Evolutionary conservation across 2,113 vertebrate genomes (phyloP).

Genomic region (Chascanopsetta lugubris): DNA sequence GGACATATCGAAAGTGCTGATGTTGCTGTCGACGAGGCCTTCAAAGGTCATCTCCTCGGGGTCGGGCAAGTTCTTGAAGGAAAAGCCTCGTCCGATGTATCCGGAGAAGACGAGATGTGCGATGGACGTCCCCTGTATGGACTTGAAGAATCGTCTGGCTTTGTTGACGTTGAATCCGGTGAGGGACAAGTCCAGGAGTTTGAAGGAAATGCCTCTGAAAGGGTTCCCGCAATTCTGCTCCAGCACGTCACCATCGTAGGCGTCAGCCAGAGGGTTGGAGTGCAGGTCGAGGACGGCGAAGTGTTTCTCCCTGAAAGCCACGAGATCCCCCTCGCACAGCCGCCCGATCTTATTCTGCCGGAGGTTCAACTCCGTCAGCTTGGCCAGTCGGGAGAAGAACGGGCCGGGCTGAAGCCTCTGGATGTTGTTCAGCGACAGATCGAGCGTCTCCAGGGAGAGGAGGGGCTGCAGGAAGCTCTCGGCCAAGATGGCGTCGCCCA

Average conservation of each 20-base stretch:
- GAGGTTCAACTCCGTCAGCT: conserved; percentile 78
- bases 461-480: conserved; percentile 83
- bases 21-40: conserved; percentile 77
- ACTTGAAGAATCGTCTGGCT: conserved; percentile 68
- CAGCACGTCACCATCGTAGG: conserved; percentile 37
- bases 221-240: conserved; percentile 86
- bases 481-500: conserved; percentile 80
- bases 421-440: conserved; percentile 81
- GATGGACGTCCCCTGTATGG: conserved; percentile 82
- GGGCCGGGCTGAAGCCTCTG: conserved; percentile 77
- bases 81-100: conserved; percentile 81
- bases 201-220: conserved; percentile 80
- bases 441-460: conserved; percentile 77
- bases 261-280: conserved; percentile 33
- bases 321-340: conserved; percentile 84
- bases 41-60: conserved; percentile 85
- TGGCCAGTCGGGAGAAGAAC: conserved; percentile 82
- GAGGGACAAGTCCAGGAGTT: conserved; percentile 70
- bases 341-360: conserved; percentile 74
- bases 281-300: conserved; percentile 77
- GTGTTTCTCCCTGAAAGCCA: conserved; percentile 82
- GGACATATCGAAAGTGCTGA: conserved; percentile 80
- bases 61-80: conserved; percentile 78
- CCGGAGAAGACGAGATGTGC: conserved; percentile 61
- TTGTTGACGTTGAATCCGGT: conserved; percentile 68